Conservation (phyloP, 2,888 invertebrate species). For the Colostygia pectinataria region DNA sequence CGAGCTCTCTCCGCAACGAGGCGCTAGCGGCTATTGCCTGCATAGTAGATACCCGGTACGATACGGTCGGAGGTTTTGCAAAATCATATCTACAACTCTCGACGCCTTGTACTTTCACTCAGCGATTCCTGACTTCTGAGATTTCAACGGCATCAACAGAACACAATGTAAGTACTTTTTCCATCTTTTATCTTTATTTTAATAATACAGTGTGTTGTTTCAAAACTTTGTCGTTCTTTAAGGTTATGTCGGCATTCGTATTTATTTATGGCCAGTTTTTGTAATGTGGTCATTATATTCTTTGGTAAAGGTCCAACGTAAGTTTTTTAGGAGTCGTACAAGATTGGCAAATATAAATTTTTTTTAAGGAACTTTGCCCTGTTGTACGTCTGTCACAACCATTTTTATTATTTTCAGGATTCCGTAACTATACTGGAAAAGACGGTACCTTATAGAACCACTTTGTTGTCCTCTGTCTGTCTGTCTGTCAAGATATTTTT, state of each 20-base stretch:
- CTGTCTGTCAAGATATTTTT: too few relatives aligned
- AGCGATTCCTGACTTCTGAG: background rate
- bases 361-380: too few relatives aligned
- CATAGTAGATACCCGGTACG: conserved; percentile 35
- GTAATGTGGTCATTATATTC: too few relatives aligned
- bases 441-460: too few relatives aligned
- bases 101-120: background rate
- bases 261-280: too few relatives aligned
- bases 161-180: conserved; percentile 23
- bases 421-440: too few relatives aligned
- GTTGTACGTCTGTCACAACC: too few relatives aligned
- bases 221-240: conserved; percentile 8
- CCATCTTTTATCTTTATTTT: conserved; percentile 3
- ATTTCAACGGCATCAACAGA: background rate
- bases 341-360: too few relatives aligned
- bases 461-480: too few relatives aligned
- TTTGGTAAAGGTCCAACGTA: too few relatives aligned
- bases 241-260: conserved; percentile 1
- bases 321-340: too few relatives aligned
- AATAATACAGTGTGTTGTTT: conserved; percentile 1
- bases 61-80: conserved; percentile 35
- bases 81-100: background rate
- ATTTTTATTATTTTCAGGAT: too few relatives aligned
- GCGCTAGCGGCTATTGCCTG: conserved; percentile 5
- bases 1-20: conserved; percentile 49